These are phyloP conservation scores for Brachyhypopomus occidentalis DNA, from an alignment of 2,113 vertebrate genomes.

Conservation along the genomic window DNA sequence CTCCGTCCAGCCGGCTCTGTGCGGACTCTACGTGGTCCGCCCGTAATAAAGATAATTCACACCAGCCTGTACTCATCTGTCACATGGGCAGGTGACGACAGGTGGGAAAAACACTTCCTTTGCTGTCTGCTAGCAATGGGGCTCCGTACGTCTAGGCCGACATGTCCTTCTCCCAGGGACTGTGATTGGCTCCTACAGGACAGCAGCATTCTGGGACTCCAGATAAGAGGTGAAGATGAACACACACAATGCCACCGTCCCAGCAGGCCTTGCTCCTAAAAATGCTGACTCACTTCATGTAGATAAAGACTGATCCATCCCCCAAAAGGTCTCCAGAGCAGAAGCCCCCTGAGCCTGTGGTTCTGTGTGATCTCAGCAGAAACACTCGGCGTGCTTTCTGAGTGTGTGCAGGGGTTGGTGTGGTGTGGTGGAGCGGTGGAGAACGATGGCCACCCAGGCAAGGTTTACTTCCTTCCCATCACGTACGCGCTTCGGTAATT, in stretches of 20 bases:
- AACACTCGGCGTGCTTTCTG: not conserved
- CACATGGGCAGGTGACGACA: too few species aligned
- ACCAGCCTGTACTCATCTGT: too few species aligned
- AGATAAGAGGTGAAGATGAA: conserved; percentile 5
- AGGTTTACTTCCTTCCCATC: not conserved
- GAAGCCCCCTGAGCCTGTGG: not conserved
- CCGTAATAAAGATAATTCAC: too few species aligned
- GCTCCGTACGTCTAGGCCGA: not conserved
- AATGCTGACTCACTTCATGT: not conserved
- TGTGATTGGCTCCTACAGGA: conserved; percentile 1
- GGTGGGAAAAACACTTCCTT: not conserved
- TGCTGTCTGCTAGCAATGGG: not conserved
- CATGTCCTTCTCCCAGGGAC: conserved; percentile 2
- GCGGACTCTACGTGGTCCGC: not conserved
- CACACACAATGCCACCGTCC: not conserved
- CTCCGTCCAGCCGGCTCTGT: not conserved
- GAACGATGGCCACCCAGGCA: too few species aligned
- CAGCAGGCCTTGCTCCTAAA: not conserved
- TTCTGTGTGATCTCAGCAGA: not conserved
- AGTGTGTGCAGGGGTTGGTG: too few species aligned
- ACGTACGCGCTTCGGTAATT: not conserved
- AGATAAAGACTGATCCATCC: not conserved
- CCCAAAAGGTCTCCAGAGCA: not conserved
- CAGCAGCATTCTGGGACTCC: not conserved
- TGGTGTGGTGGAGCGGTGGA: too few species aligned